A percentile compares a stretch with the other conserved stretches of the same genome.
Conservation (phyloP, 2,888 invertebrate species). For the Lasiommata megera region DNA sequence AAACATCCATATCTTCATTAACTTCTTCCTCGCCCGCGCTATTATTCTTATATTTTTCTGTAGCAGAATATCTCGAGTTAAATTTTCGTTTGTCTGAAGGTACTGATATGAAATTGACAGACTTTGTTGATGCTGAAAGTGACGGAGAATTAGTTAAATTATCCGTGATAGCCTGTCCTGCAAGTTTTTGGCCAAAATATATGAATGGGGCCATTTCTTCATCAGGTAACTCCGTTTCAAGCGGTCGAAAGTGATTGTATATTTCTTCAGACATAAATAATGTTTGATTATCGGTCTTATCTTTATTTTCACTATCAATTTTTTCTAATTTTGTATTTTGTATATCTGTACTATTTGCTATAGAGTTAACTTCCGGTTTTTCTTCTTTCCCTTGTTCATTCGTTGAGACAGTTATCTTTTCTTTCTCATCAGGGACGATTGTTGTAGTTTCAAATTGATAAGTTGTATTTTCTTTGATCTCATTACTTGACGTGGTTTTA, state of each 20-base stretch:
- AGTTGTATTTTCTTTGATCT: slow-evolving; percentile 43
- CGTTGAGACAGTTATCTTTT: slow-evolving; percentile 38
- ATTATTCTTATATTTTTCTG: slow-evolving; percentile 71
- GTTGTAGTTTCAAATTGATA: slow-evolving; percentile 41
- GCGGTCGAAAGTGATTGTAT: slow-evolving; percentile 83
- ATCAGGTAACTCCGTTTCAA: slow-evolving; percentile 82
- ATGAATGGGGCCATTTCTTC: slow-evolving; percentile 87
- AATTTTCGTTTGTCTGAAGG: slow-evolving; percentile 67
- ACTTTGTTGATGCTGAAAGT: slow-evolving; percentile 72
- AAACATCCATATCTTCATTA: slow-evolving; percentile 82
- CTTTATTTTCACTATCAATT: slow-evolving; percentile 57
- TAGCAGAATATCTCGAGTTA: slow-evolving; percentile 71
- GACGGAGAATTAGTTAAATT: slow-evolving; percentile 72
- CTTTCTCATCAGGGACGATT: slow-evolving; percentile 33
- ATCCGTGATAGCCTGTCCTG: slow-evolving; percentile 60
- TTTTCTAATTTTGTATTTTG: slow-evolving; percentile 53
- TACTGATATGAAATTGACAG: slow-evolving; percentile 68
- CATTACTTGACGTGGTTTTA: slow-evolving; percentile 45
- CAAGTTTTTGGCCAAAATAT: slow-evolving; percentile 85
- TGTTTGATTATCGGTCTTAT: slow-evolving; percentile 72
- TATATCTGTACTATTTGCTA: slow-evolving; percentile 60
- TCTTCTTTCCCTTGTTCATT: slow-evolving; percentile 48
- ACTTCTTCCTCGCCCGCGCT: slow-evolving; percentile 80
- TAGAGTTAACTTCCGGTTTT: slow-evolving; percentile 54
- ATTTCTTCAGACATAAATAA: slow-evolving; percentile 82